Base-by-base conservation (phyloP, 2,888 invertebrate species). In the Torymus aiolomorphi region DNA sequence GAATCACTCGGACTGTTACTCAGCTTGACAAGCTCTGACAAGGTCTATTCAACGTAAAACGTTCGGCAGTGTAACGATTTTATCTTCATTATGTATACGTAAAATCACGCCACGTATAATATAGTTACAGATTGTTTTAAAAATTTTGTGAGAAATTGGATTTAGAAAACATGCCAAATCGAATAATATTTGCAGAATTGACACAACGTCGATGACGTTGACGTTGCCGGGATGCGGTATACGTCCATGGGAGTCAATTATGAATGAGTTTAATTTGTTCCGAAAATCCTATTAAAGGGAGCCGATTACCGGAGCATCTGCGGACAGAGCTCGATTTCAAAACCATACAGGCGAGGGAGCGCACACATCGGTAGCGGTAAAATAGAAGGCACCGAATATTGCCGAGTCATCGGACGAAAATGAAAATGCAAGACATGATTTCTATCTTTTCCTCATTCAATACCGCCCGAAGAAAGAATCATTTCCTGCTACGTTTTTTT, bases 201-300 rank as follows among this genome's bases (percentile, higher is more conserved):
- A 42, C 8, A 42, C 42, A 8, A 3, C 42, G 42, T 42, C 42
- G 42, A 42, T 42, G 8, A 42, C 42, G 42, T 42, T 42, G 42
- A 42, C 8, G 42, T 42, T 42, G 8, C 42, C 8, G 42, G 42
- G 42, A 5, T 42, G 42, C 8, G 8, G 8, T 10, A 1, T 10
- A 42, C 1, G 8, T 20, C 51, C 12, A 11, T 18, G 54, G n/a
- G 31, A 72, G 52, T 16, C 59, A 51, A 72, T 66, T 77, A 31
- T 49, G 16, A 66, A 75, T 49, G 71, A 61, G 54, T 80, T 80
- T 76, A 80, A 80, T 80, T 76, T 61, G 62, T 63, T 66, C 67
- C 16, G 66, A 67, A 80, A 76, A 76, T 80, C 75, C 75, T 76
- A 80, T 80, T 80, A 76, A 70, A 54, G 49, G n/a, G 66, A 75